Percentiles rank a stretch among this genome's conserved stretches.
These are phyloP conservation scores for Anarrhichthys ocellatus DNA, from an alignment of 2,113 vertebrate genomes.

Conservation along the genomic window DNA sequence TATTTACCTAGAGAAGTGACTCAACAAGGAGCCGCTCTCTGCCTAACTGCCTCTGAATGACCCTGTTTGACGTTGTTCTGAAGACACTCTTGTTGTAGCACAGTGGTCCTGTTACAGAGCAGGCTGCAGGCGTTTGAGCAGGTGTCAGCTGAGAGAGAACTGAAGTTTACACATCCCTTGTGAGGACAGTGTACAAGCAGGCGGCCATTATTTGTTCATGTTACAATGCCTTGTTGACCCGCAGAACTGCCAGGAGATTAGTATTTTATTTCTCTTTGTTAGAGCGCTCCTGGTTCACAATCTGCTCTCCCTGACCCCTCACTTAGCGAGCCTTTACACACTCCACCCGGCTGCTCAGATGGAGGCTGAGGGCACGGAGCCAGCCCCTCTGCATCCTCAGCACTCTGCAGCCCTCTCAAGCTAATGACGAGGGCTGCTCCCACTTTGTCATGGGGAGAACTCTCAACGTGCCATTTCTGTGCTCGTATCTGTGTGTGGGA, in stretches of 20 bases:
- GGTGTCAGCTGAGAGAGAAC: constrained; percentile 42
- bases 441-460: constrained; percentile 45
- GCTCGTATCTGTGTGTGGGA: constrained; percentile 5
- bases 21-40: constrained; percentile 68
- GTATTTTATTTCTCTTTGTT: constrained; percentile 10
- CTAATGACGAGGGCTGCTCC: constrained; percentile 61
- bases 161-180: constrained; percentile 17
- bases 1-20: constrained; percentile 65
- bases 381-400: constrained; percentile 56
- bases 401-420: constrained; percentile 57
- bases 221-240: constrained; percentile 30
- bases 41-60: constrained; percentile 67
- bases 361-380: constrained; percentile 47
- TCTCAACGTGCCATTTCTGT: constrained; percentile 21
- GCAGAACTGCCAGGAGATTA: constrained; percentile 34
- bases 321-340: constrained; percentile 40
- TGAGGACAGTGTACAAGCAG: constrained; percentile 25
- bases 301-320: constrained; percentile 44
- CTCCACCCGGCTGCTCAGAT: constrained; percentile 40
- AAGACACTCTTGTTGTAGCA: constrained; percentile 41
- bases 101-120: constrained; percentile 36
- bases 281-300: constrained; percentile 30
- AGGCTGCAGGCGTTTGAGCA: constrained; percentile 29
- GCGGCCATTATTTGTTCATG: background rate
- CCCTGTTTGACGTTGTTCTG: constrained; percentile 56